These are phyloP conservation scores for Leptinotarsa undecemlineata DNA, from an alignment of 1,140 invertebrate species.

Conservation along the genomic window DNA sequence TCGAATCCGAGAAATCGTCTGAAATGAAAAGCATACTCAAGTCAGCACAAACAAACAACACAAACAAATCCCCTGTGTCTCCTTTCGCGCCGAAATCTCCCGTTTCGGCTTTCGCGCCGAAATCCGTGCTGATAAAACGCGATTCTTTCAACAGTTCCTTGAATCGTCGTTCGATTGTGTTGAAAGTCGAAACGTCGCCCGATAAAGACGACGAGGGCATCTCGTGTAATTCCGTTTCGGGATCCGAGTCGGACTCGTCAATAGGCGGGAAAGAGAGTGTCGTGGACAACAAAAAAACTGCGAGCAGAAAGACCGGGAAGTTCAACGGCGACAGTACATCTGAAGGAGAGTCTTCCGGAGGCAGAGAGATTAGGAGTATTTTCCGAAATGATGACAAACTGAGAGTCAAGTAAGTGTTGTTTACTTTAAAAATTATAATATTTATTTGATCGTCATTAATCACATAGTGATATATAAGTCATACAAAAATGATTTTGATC, in stretches of 20 bases:
- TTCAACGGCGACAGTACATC: constrained; percentile 51
- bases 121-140: constrained; percentile 38
- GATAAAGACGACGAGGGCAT: constrained; percentile 52
- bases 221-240: constrained; percentile 51
- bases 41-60: constrained; percentile 5
- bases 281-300: neutral
- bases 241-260: constrained; percentile 41
- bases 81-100: constrained; percentile 24
- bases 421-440: no score
- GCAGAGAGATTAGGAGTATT: constrained; percentile 64
- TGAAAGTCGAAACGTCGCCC: constrained; percentile 30
- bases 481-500: no score
- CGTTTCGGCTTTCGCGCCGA: constrained; percentile 31
- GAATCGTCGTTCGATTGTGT: constrained; percentile 28
- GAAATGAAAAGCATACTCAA: constrained; percentile 35
- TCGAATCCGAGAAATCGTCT: constrained; percentile 1
- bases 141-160: constrained; percentile 23
- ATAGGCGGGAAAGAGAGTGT: constrained; percentile 13
- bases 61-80: no score
- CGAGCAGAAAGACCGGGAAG: constrained; percentile 24
- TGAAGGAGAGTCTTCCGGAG: constrained; percentile 65
- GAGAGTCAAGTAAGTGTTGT: constrained; percentile 45
- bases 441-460: no score
- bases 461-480: no score
- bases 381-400: constrained; percentile 59